Evolutionary conservation across 2,113 vertebrate species (phyloP).

Genomic region (rabbit (Oryctolagus cuniculus)): mOryCun1.1 NC_091450.1:24492501-24493000

Average conservation of each 20-base stretch:
- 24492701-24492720: neutral
- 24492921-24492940: neutral
- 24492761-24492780: neutral
- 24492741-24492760: neutral
- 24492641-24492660: neutral
- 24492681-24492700: accelerated
- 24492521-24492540: neutral
- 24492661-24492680: accelerated
- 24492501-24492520: too few relatives aligned
- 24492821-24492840: neutral
- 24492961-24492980: too few relatives aligned
- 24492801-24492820: neutral
- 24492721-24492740: neutral
- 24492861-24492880: neutral
- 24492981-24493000: too few relatives aligned
- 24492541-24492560: neutral
- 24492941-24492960: too few relatives aligned
- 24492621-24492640: neutral
- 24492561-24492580: neutral
- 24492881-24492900: neutral
- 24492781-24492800: too few relatives aligned
- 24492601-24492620: too few relatives aligned
- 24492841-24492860: neutral
- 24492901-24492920: neutral
- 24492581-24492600: too few relatives aligned